Base-by-base conservation (phyloP, 2,113 vertebrate genomes). In the Suricata suricatta region DNA sequence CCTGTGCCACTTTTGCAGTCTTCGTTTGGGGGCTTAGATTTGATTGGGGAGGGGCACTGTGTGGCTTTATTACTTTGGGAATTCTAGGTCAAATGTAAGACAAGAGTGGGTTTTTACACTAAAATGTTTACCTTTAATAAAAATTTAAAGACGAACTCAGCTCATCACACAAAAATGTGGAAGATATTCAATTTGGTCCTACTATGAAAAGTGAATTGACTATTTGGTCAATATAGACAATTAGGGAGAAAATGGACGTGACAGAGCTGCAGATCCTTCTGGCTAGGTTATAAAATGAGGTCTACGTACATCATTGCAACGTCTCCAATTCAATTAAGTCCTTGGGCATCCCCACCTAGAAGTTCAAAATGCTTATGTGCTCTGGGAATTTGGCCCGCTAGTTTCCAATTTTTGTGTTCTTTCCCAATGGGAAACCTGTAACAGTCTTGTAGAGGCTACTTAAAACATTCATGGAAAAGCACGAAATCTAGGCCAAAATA, bases 401-500 rank as follows among this genome's bases (percentile, higher is more conserved):
- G 3, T 0, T 57, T 93, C 93, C 93, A 31, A 25, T 83, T 38
- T 3, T 57, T n/a, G 33, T 52, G 27, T 41, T 54, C 87, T 82
- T 86, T 83, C 93, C 94, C 90, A 27, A 0, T 31, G 88, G 97
- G 83, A 82, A 96, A 76, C 86, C 93, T 54, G 31, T 35, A 76
- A 72, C 95, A 60, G 87, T 38, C 76, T 64, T 33, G 69, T 29
- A 87, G 77, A 97, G 35, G 83, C 69, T 82, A 86, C 97, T 96
- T 84, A 81, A 84, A 87, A 93, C 96, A 57, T 35, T 87, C 84
- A 47, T 15, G 92, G 93, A 87, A 95, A 97, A 90, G 77, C 76
- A 82, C 3, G 60, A 83, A 81, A 94, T 95, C 88, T 96, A 91
- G 97, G 98, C 97, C 97, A 95, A 97, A 81, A 90, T 69, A 92